Base-by-base conservation (phyloP, 2,113 vertebrate species). In the Rostratula benghalensis region DNA sequence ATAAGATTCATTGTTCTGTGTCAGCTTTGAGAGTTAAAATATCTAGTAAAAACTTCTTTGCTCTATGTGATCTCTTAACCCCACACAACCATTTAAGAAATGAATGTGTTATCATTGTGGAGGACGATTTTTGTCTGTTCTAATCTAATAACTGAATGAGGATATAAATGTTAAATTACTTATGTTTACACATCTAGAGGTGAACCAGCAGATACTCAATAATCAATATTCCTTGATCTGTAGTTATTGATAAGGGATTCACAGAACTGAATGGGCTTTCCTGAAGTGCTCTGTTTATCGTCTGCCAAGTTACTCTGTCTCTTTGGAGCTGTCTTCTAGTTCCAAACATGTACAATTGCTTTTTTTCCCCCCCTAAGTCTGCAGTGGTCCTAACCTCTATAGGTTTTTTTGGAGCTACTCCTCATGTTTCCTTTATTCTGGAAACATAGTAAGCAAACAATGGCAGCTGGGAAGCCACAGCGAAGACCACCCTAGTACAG, bases 341-440 rank as follows among this genome's bases (percentile, higher is more conserved):
- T 79, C 41, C 33, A 68, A 21, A 28, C 2, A 6, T 7, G 5
- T 19, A 24, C 53, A 30, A 67, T 73, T 73, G 27, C 12, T 2
- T 80, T 51, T 41, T 24, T 65, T 57, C 10, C 13, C 15, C 15
- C 10, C 13, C 15, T 13, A 14, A 39, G 27, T 25, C 27, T 65
- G 4, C 3, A 2, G 8, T 57, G 20, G 15, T 89, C 10, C 21
- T 60, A 65, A 57, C 3, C 1, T 11, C 1, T 65, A 2, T 7
- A 28, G 9, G 9, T 45, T 53, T 65, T 7, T 41, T 83, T 75
- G 18, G 37, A 67, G 19, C 6, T 3, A 4, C 51, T 43, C 3
- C 2, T 61, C 15, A 1, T 13, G 14, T 28, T 88, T 83, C 7
- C 13, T 54, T 83, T 74, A 5, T 54, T 57, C 28, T 31, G 65